These are phyloP conservation scores for Diaprepes abbreviatus DNA, from an alignment of 2,888 invertebrate species.

Conservation along the genomic window DNA sequence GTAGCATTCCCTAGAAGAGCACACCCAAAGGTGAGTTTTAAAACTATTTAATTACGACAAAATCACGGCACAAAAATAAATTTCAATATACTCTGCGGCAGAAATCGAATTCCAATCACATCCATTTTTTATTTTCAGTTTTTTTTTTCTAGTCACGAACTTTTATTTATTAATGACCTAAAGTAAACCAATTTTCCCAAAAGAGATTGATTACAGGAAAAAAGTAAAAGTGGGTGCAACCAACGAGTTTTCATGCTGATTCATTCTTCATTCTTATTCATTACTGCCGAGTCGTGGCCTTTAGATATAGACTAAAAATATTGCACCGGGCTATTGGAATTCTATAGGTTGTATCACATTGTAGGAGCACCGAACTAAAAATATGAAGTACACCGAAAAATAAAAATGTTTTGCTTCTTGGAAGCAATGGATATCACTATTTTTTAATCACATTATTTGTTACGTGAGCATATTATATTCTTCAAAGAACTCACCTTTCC, in stretches of 20 bases:
- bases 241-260: conserved; percentile 37
- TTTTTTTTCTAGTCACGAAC: conserved; percentile 20
- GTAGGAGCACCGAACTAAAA: not conserved
- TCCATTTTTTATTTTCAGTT: conserved; percentile 11
- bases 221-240: conserved; percentile 47
- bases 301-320: conserved; percentile 32
- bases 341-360: conserved; percentile 13
- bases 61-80: not conserved
- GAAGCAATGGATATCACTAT: no score
- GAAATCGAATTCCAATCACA: conserved; percentile 8
- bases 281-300: conserved; percentile 40
- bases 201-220: conserved; percentile 47
- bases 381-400: not conserved
- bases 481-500: no score
- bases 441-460: no score
- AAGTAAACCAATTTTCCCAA: conserved; percentile 36
- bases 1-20: conserved; percentile 99
- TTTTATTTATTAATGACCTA: conserved; percentile 35
- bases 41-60: no score
- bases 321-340: conserved; percentile 18
- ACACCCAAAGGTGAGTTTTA: conserved; percentile 93
- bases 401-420: not conserved
- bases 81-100: not conserved
- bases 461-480: no score
- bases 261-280: conserved; percentile 49